Evolutionary conservation across 1,140 invertebrate species (phyloP).

Genomic region (Phymastichus coffea): DNA sequence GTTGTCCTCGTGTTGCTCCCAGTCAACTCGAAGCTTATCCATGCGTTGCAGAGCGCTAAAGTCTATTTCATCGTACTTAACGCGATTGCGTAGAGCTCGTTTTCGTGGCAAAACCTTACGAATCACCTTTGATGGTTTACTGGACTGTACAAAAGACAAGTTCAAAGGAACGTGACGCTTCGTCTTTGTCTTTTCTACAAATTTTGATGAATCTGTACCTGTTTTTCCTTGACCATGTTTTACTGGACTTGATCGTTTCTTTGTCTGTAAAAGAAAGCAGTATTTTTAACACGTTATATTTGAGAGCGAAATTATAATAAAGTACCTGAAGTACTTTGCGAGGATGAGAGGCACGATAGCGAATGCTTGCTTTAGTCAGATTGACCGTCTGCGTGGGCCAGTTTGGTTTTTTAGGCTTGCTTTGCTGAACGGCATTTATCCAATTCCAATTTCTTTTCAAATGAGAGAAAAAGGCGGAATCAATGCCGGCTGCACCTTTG

Average conservation of each 20-base stretch:
- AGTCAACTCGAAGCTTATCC: conserved; percentile 64
- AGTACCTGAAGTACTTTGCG: too few species aligned
- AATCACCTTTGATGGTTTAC: conserved; percentile 34
- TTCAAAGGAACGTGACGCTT: too few species aligned
- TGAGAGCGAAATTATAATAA: too few species aligned
- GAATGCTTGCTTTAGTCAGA: too few species aligned
- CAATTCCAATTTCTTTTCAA: conserved; percentile 70
- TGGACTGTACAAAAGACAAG: conserved; percentile 4
- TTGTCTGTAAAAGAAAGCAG: conserved; percentile 13
- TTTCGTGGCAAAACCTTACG: conserved; percentile 46
- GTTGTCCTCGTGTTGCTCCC: conserved; percentile 65
- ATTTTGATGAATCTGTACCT: too few species aligned
- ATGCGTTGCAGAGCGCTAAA: conserved; percentile 65
- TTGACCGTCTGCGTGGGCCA: too few species aligned
- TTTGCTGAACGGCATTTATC: conserved; percentile 29
- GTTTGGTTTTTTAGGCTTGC: too few species aligned
- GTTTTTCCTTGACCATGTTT: background rate
- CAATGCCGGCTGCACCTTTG: conserved; percentile 71
- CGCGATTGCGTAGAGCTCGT: conserved; percentile 33
- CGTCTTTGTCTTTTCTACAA: too few species aligned
- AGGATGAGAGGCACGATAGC: too few species aligned
- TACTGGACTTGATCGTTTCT: background rate
- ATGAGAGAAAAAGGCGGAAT: conserved; percentile 70
- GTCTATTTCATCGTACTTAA: conserved; percentile 68
- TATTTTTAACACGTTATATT: too few species aligned